Evolutionary conservation across 2,113 vertebrate species (phyloP).

Genomic region (Passer domesticus): DNA sequence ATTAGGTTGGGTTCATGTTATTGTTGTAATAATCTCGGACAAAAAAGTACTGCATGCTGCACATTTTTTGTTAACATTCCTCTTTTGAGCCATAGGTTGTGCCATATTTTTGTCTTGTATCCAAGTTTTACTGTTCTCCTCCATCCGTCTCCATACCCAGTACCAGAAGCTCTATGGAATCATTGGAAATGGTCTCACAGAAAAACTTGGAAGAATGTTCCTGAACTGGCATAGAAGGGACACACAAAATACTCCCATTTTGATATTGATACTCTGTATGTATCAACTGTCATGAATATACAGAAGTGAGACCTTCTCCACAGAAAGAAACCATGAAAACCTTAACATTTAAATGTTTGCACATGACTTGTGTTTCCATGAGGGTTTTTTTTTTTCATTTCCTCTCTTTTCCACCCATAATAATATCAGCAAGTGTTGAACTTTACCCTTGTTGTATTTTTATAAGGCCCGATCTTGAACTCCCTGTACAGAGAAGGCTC

Average conservation of each 20-base stretch:
- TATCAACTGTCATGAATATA: not conserved
- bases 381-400: not conserved
- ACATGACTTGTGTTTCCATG: slow-evolving; percentile 13
- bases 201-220: not conserved
- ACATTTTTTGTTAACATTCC: slow-evolving; percentile 19
- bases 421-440: slow-evolving; percentile 24
- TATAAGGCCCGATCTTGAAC: slow-evolving; percentile 7
- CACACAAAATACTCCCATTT: not conserved
- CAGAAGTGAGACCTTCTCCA: slow-evolving; percentile 20
- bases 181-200: not conserved
- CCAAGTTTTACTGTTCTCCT: not conserved
- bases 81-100: not conserved
- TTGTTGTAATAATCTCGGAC: not conserved
- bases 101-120: not conserved
- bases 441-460: slow-evolving; percentile 39
- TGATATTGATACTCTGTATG: not conserved
- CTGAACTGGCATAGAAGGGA: not conserved
- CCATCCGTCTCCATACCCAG: not conserved
- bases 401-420: slow-evolving; percentile 18
- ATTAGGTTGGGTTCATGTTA: slow-evolving; percentile 41
- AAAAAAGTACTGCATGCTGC: slow-evolving; percentile 29
- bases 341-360: not conserved
- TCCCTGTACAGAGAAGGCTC: not conserved
- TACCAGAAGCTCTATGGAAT: not conserved
- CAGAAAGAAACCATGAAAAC: slow-evolving; percentile 3